Evolutionary conservation across 1,140 invertebrate species (phyloP), one percentile per base, ranked within the genome.

Genomic region (Phenacoccus solenopsis): DNA sequence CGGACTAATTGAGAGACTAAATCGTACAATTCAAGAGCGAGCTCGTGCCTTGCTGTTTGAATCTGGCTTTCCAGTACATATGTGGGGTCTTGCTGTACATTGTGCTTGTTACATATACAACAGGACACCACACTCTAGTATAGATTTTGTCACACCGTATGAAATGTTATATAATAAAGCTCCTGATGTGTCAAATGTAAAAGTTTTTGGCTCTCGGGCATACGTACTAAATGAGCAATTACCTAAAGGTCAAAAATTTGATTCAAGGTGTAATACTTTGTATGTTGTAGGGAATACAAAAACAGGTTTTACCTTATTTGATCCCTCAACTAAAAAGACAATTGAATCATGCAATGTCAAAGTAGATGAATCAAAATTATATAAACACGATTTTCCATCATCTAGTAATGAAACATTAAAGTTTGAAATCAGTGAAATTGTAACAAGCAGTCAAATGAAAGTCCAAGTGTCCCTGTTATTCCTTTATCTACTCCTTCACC

Each of bases 31-130:
- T n/a, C 71, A 74, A 24, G 67, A 76, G 27, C 73, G 49, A 69
- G 76, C 78, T 20, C 72, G 77, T 72, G 73, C 76, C n/a, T 68
- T 78, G 67, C 67, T 81, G 35, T 38, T 73, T 22, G 76, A 80
- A 25, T 75, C 74, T 38, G 72, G 75, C 9, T 67, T 81, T 59
- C 72, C 73, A 21, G 64, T 49, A 28, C 70, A 59, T 7, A 78
- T 77, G 74, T 81, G 78, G 79, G 74, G 69, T 27, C 28, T 67
- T 24, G 69, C 69, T 21, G 61, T 67, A 20, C 69, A 28, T 27
- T n/a, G 61, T 5, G 67, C 57, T 3, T 27, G 38, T 16, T 72
- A 67, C 22, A 35, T 70, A n/a, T 57, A 67, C 20, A 72, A 72
- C 32, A 1, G 71, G 7, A 38, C 28, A 10, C 71, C 71, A 10